Evolutionary conservation across 2,888 invertebrate genomes (phyloP).

Genomic region (Miltochrista miniata): DNA sequence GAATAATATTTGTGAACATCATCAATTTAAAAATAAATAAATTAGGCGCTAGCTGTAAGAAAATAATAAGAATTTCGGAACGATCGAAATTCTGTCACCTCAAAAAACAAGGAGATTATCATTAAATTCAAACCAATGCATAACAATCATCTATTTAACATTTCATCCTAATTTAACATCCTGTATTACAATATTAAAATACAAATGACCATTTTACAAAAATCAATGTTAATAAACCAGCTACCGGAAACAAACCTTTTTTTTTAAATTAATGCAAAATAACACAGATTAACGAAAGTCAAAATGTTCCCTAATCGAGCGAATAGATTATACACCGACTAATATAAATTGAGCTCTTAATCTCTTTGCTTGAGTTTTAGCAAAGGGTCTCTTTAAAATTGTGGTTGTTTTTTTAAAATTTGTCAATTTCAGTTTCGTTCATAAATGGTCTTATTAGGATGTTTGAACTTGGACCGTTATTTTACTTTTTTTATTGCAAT

Average conservation of each 20-base stretch:
- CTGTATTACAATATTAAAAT: conserved; percentile 16
- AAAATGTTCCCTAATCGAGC: conserved; percentile 9
- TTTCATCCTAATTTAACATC: conserved; percentile 22
- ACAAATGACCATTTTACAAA: conserved; percentile 29
- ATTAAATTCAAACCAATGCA: too few species aligned
- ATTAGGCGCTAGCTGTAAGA: too few species aligned
- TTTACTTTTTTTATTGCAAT: conserved; percentile 21
- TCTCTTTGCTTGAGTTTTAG: background rate
- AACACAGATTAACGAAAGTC: conserved; percentile 30
- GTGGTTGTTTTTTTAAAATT: conserved; percentile 12
- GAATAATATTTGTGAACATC: too few species aligned
- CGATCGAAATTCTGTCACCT: too few species aligned
- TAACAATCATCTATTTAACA: too few species aligned
- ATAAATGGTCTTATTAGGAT: conserved; percentile 37
- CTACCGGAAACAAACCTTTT: conserved; percentile 29
- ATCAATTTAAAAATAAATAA: too few species aligned
- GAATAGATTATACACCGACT: conserved; percentile 13
- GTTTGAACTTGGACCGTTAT: conserved; percentile 20
- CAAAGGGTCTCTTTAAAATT: conserved; percentile 7
- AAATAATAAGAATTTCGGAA: too few species aligned
- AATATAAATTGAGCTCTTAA: conserved; percentile 9
- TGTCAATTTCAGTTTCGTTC: conserved; percentile 32
- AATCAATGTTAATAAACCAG: conserved; percentile 20
- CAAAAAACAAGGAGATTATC: background rate
- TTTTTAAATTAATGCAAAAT: conserved; percentile 32